Evolutionary conservation across 2,888 invertebrate genomes (phyloP).

Genomic region (Microctonus hyperodae): DNA sequence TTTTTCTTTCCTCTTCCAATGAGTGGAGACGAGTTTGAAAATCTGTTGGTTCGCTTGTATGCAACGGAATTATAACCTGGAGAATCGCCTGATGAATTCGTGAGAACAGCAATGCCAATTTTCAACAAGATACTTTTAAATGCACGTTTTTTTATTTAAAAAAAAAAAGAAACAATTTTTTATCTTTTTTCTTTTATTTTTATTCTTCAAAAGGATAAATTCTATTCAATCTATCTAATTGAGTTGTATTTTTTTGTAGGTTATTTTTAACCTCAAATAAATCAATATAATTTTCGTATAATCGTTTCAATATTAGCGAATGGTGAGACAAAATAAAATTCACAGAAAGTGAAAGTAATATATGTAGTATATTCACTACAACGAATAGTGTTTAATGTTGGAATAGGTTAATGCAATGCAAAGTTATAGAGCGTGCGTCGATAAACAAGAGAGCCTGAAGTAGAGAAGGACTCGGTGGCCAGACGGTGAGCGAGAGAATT

Average conservation of each 20-base stretch:
- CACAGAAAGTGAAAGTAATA: slow-evolving; percentile 24
- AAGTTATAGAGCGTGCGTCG: slow-evolving; percentile 27
- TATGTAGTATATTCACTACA: neutral
- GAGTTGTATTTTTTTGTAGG: neutral
- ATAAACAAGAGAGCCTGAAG: slow-evolving; percentile 31
- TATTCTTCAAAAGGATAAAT: no score
- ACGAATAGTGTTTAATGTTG: neutral
- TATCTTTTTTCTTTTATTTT: no score
- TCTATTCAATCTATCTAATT: no score
- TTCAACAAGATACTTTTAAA: neutral
- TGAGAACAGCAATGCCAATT: slow-evolving; percentile 1
- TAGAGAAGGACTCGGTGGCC: slow-evolving; percentile 25
- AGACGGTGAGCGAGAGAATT: slow-evolving; percentile 32
- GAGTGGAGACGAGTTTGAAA: neutral
- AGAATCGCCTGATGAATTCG: neutral
- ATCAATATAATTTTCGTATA: neutral
- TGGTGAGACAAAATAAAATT: slow-evolving; percentile 2
- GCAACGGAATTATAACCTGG: neutral
- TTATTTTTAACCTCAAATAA: neutral
- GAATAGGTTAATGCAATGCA: neutral
- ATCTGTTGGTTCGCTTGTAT: slow-evolving; percentile 4
- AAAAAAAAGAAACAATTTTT: no score
- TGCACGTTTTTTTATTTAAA: neutral
- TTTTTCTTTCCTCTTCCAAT: slow-evolving; percentile 11
- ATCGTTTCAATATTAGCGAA: neutral